A percentile compares a stretch with the other conserved stretches of the same genome.
Conservation (phyloP, 2,888 invertebrate species). For the Pterostichus madidus region DNA sequence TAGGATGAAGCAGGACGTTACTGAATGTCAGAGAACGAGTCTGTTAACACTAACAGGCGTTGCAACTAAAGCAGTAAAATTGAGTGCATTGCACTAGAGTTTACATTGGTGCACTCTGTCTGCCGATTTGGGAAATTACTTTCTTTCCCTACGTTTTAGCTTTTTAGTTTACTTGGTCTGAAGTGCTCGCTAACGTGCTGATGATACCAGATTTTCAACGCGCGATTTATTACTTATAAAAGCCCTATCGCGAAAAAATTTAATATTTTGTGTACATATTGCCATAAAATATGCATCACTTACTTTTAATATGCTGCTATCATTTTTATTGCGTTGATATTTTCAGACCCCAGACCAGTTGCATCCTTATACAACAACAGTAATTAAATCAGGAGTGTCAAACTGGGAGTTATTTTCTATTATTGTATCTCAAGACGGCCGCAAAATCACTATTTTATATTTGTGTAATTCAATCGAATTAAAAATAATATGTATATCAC, state of each 20-base stretch:
- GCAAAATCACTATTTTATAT: no score
- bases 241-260: not conserved
- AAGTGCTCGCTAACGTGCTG: slow-evolving; percentile 14
- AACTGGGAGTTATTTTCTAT: no score
- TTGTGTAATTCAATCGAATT: no score
- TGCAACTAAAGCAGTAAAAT: slow-evolving; percentile 28
- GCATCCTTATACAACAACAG: no score
- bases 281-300: no score
- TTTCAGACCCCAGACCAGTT: no score
- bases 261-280: not conserved
- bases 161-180: not conserved
- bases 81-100: slow-evolving; percentile 23
- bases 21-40: not conserved
- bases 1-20: not conserved
- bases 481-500: no score
- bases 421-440: no score
- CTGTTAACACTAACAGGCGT: slow-evolving; percentile 5
- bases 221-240: slow-evolving; percentile 11
- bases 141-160: slow-evolving; percentile 20
- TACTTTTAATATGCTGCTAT: no score
- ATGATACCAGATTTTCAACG: slow-evolving; percentile 16
- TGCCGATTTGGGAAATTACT: slow-evolving; percentile 40
- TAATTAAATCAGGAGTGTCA: no score
- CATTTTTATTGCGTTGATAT: no score
- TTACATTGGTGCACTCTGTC: slow-evolving; percentile 21